A percentile compares a stretch with the other conserved stretches of the same genome.
phyloP scores from a whole-genome alignment of 2,888 invertebrate species.

The Megamerina dolium region DNA sequence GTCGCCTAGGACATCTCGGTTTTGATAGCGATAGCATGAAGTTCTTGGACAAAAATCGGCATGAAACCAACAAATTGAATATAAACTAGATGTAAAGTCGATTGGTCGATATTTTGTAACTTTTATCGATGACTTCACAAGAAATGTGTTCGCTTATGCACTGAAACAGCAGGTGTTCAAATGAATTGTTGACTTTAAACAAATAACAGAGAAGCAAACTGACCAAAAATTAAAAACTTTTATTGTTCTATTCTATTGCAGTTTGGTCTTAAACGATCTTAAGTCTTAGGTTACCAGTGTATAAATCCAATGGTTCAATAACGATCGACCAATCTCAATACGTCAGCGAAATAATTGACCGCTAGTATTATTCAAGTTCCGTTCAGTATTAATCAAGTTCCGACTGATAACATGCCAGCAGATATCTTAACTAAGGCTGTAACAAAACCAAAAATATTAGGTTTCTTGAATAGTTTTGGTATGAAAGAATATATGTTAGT shows the following conservation, averaged over 20 bases:
- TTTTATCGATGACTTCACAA: conserved; percentile 10
- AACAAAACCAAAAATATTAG: conserved; percentile 5
- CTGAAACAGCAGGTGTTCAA: conserved; percentile 5
- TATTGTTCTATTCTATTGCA: too few species aligned
- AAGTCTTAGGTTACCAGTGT: too few species aligned
- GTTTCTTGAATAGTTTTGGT: conserved; percentile 8
- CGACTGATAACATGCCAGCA: conserved; percentile 10
- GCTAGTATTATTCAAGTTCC: too few species aligned
- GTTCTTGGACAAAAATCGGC: background rate
- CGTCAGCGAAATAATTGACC: too few species aligned
- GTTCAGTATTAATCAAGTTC: conserved; percentile 9
- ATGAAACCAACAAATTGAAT: background rate
- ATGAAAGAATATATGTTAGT: conserved; percentile 5
- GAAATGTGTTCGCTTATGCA: conserved; percentile 3
- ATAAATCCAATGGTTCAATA: too few species aligned
- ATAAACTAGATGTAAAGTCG: conserved; percentile 4
- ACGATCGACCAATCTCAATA: too few species aligned
- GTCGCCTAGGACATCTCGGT: conserved; percentile 7
- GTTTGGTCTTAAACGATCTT: too few species aligned
- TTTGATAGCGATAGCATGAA: conserved; percentile 9
- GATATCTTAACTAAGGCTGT: conserved; percentile 13
- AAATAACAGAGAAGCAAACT: conserved; percentile 4
- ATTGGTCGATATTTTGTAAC: conserved; percentile 10
- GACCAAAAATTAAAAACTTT: conserved; percentile 3
- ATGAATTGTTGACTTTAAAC: conserved; percentile 8